phyloP scores from a whole-genome alignment of 1,140 invertebrate genomes.

The Gryllus bimaculatus region DNA sequence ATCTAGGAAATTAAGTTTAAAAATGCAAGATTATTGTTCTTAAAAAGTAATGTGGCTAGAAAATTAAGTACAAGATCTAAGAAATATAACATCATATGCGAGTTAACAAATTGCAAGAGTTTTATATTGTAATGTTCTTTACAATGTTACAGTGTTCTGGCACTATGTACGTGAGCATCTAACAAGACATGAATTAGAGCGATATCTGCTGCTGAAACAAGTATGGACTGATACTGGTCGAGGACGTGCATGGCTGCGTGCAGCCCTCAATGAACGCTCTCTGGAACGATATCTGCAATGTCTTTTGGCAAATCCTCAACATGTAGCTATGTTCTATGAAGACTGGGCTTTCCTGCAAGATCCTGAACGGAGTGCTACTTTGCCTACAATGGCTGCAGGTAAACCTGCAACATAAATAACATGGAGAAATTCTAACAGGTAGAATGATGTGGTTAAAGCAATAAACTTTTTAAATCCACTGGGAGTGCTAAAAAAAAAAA shows the following conservation, averaged over 20 bases:
- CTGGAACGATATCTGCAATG: constrained; percentile 74
- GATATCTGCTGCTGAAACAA: constrained; percentile 68
- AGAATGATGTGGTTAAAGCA: no score
- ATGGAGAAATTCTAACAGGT: not conserved
- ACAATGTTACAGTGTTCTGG: constrained; percentile 41
- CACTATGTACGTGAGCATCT: constrained; percentile 59
- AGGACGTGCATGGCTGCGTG: constrained; percentile 77
- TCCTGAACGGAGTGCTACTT: constrained; percentile 58
- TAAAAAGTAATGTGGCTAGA: no score
- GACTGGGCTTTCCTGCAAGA: constrained; percentile 71
- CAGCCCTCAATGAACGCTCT: constrained; percentile 78
- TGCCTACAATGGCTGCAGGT: constrained; percentile 78
- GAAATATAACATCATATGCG: no score
- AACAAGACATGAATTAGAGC: constrained; percentile 77
- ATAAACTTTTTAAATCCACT: no score
- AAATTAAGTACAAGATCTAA: no score
- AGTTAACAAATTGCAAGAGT: no score
- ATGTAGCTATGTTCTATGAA: constrained; percentile 68
- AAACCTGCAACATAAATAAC: constrained; percentile 18
- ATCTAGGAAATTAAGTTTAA: no score
- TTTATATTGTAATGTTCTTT: no score
- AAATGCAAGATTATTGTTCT: no score
- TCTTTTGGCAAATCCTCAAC: constrained; percentile 53
- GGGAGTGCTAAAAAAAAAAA: no score
- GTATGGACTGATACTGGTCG: constrained; percentile 72